phyloP scores from a whole-genome alignment of 1,140 invertebrate genomes.

The Leptonema lineaticorne region DNA sequence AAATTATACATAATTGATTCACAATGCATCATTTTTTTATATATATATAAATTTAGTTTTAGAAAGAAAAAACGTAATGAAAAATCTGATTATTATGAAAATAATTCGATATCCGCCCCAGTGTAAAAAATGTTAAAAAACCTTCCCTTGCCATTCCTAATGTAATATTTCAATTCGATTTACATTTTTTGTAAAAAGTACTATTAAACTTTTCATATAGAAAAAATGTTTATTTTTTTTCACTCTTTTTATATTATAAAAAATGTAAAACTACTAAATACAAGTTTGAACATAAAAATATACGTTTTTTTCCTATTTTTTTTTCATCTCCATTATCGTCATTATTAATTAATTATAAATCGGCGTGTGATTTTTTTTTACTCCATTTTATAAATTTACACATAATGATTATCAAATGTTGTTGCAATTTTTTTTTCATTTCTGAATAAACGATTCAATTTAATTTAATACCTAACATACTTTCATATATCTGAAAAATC shows the following conservation, averaged over 20 bases:
- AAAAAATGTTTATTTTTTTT: constrained; percentile 12
- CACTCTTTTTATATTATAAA: no score
- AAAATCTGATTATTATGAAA: no score
- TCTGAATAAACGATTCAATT: constrained; percentile 3
- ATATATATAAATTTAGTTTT: background rate
- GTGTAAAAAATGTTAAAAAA: no score
- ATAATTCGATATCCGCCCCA: no score
- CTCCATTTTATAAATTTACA: no score
- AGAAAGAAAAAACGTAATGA: no score
- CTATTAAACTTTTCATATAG: constrained; percentile 7
- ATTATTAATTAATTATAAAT: constrained; percentile 8
- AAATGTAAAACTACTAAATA: constrained; percentile 17
- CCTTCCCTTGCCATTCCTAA: background rate
- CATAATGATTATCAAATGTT: constrained; percentile 11
- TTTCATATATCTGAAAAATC: background rate
- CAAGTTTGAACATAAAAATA: constrained; percentile 15
- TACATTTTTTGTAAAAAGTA: constrained; percentile 10
- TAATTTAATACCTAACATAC: constrained; percentile 2
- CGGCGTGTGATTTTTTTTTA: background rate
- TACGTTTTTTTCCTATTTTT: constrained; percentile 12
- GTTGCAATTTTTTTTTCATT: no score
- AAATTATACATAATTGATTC: no score
- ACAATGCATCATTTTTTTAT: no score
- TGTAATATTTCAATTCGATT: background rate
- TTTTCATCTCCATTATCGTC: no score